phyloP scores from a whole-genome alignment of 2,113 vertebrate genomes.

The Thunnus thynnus region DNA sequence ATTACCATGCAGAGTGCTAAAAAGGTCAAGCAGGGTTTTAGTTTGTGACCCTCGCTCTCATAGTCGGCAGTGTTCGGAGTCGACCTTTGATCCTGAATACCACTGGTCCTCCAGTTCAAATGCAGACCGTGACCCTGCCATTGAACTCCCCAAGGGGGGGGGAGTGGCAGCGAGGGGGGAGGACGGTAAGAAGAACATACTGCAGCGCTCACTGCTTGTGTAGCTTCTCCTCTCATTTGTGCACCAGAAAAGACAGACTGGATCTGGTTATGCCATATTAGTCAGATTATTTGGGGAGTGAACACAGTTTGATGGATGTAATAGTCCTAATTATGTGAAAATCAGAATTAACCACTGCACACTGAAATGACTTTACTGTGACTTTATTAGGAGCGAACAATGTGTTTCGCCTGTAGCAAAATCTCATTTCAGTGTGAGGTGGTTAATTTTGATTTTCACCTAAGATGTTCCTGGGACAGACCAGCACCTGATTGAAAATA shows the following conservation, averaged over 20 bases:
- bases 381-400: no score
- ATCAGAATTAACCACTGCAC: no score
- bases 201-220: background rate
- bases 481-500: no score
- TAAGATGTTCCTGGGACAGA: no score
- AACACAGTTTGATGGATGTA: background rate
- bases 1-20: constrained; percentile 33
- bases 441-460: no score
- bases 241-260: no score
- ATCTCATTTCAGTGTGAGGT: no score
- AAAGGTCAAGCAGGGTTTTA: constrained; percentile 58
- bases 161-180: background rate
- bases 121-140: constrained; percentile 67
- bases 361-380: no score
- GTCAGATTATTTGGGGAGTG: constrained; percentile 9
- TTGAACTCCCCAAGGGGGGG: constrained; percentile 52
- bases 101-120: constrained; percentile 59
- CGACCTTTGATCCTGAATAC: constrained; percentile 58
- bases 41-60: constrained; percentile 51
- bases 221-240: background rate
- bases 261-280: background rate
- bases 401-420: no score
- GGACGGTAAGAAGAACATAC: constrained; percentile 2
- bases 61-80: constrained; percentile 32
- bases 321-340: background rate